Evolutionary conservation across 1,140 invertebrate species (phyloP), one percentile per base, ranked within the genome.

Genomic region (Maniola jurtina): DNA sequence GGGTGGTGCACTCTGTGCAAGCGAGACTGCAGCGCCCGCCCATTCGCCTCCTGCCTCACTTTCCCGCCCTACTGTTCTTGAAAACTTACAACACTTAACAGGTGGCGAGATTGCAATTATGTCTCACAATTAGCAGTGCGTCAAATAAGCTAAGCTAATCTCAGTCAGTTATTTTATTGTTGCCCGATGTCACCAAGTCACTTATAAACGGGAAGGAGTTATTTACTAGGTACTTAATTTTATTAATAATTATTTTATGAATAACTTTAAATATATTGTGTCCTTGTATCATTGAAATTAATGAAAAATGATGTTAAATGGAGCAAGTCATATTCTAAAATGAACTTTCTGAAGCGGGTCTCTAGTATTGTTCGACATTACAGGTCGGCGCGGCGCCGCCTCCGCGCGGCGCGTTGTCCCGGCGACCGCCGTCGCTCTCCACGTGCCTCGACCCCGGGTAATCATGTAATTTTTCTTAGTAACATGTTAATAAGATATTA

Each of bases 1-100:
- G 83, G 86, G 87, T 87, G 88, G 88, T 87, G 86, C 83, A 85
- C 75, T 77, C 65, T 81, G 88, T 86, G 86, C 84, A 88, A 88
- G 85, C 81, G 88, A 88, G 86, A 88, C 84, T 87, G 80, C 84
- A 84, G 58, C 78, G 77, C 88, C 85, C 88, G 87, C 88, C 88
- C 88, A 88, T 84, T 86, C 76, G 79, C 83, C 83, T 79, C 77
- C 78, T 86, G 81, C 83, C 80, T 88, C 85, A 88, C 84, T 88
- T 90, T 90, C 86, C 85, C 88, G 88, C 88, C 88, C 84, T 84
- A 83, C 66, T 83, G 80, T 80, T 81, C 83, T 83, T 76, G 70
- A 74, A 80, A 86, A 81, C 76, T 85, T 82, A 75, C 77, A 81
- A 67, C 75, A 81, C 75, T 81, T 79, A 78, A 77, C 81, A 75